phyloP scores from a whole-genome alignment of 2,113 vertebrate genomes.

The Marmota flaviventris region DNA sequence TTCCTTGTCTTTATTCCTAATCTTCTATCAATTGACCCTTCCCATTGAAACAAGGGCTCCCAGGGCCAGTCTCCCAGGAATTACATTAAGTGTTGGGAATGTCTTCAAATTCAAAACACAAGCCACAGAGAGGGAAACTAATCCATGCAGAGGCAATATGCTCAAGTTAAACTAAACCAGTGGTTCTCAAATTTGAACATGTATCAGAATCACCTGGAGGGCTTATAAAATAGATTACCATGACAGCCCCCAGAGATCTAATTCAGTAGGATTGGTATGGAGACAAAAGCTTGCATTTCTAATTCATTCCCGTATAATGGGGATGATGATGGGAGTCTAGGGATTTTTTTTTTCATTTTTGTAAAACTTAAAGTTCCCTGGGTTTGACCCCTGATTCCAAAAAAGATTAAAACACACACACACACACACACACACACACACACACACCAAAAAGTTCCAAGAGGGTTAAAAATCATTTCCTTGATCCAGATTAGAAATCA shows the following conservation, averaged over 20 bases:
- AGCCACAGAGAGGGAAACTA: neutral
- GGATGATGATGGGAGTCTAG: neutral
- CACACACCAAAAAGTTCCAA: neutral
- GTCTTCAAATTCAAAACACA: neutral
- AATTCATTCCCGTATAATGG: neutral
- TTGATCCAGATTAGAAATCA: conserved; percentile 27
- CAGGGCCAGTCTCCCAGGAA: neutral
- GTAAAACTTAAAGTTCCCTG: neutral
- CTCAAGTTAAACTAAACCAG: neutral
- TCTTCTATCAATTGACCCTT: neutral
- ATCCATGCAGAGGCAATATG: neutral
- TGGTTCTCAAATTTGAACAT: neutral
- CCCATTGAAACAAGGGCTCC: neutral
- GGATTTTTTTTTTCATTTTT: neutral
- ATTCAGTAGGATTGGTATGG: neutral
- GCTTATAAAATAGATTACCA: neutral
- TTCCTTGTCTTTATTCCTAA: neutral
- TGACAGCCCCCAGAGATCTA: neutral
- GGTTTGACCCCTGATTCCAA: no score
- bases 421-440: no score
- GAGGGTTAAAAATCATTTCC: neutral
- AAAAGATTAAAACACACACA: no score
- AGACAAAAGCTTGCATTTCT: neutral
- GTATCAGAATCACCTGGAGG: neutral
- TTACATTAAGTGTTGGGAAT: neutral